Base-by-base conservation (phyloP, 92 coral and sea anemone genomes). In the Phenganax marumi region DNA sequence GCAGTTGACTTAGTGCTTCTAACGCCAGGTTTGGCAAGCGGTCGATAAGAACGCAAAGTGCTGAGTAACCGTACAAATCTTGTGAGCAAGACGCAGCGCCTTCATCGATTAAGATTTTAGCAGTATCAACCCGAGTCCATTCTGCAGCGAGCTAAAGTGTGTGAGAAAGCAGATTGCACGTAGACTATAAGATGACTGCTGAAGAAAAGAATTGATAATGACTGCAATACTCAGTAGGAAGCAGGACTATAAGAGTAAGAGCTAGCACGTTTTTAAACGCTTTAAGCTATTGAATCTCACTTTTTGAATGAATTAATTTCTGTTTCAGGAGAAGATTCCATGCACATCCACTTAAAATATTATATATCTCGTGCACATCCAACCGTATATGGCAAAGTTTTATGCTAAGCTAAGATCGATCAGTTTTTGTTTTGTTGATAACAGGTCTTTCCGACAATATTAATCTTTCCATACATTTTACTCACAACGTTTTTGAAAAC, bases 1-100 rank as follows among this genome's bases (percentile, higher is more conserved):
- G 93, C 52, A 95, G 91, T 85, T 95, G 98, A 68, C 86, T 89
- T 16, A 95, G 86, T 0, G 97, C 97, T 73, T 89, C 91, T 19
- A 84, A 73, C 10, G 93, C 93, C 79, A 90, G 89, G 39, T 84
- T 76, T 2, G 93, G 93, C 86, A 90, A 82, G 79, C 84, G 89
- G 70, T 85, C 75, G 80, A 90, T 84, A 77, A 90, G 85, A 12
- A 88, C 79, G 12, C 82, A 70, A 46, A 90, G 82, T 6, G 89
- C 89, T 11, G 89, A 77, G 87, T 88, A 70, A 17, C 93, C 93
- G 51, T 83, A 77, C 54, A 86, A 90, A 52, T 90, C 93, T 52
- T 73, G 49, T 23, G 87, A 63, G 56, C 91, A 88, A 1, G 93
- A 90, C 51, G 91, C 73, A 13, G 93, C 91, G 3, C 93, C 93